phyloP scores from a whole-genome alignment of 2,113 vertebrate species.

The Percopsis transmontana region DNA sequence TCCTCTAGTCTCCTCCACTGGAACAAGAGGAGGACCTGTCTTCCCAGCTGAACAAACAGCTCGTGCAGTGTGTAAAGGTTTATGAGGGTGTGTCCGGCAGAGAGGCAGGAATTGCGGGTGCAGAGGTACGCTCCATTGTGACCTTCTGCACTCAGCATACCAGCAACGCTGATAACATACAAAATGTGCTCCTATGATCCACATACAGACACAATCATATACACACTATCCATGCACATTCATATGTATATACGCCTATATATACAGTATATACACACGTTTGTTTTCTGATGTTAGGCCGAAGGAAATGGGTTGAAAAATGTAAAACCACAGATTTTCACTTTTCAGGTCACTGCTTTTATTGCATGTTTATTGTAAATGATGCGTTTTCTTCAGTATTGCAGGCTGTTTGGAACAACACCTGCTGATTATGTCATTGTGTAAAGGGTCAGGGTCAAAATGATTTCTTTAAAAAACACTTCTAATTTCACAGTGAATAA shows the following conservation, averaged over 20 bases:
- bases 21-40: slow-evolving; percentile 46
- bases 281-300: neutral
- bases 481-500: too few species aligned
- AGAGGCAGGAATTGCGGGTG: slow-evolving; percentile 4
- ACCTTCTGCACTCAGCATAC: slow-evolving; percentile 35
- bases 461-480: too few species aligned
- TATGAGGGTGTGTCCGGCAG: slow-evolving; percentile 40
- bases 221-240: neutral
- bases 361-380: too few species aligned
- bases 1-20: slow-evolving; percentile 7
- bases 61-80: slow-evolving; percentile 18
- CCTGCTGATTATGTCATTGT: too few species aligned
- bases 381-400: too few species aligned
- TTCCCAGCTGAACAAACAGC: slow-evolving; percentile 69
- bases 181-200: neutral
- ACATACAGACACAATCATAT: neutral
- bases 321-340: neutral
- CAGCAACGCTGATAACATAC: slow-evolving; percentile 30
- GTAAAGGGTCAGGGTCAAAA: too few species aligned
- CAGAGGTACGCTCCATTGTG: slow-evolving; percentile 31
- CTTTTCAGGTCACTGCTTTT: too few species aligned
- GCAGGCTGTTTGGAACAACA: too few species aligned
- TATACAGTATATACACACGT: too few species aligned
- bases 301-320: neutral
- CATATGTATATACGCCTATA: neutral